Base-by-base conservation (phyloP, 2,113 vertebrate genomes). In the Isichthys henryi region DNA sequence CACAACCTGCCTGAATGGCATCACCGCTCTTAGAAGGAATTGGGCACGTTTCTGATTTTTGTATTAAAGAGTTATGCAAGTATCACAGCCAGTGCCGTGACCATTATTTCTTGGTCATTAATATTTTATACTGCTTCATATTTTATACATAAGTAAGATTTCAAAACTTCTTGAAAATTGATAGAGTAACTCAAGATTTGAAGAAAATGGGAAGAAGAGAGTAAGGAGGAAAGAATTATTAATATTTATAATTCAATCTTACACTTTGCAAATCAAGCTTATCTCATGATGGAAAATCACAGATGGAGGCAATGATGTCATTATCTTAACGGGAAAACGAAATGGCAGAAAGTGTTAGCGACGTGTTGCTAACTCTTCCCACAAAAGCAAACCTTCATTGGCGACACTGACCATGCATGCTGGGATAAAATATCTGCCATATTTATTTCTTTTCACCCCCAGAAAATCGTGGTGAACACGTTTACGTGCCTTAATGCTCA, bases 41-140 rank as follows among this genome's bases (percentile, higher is more conserved):
- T 39, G 39, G 39, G 2, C 39, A 39, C 35, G 17, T 45, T 35
- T 48, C 31, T 21, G 27, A 27, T 13, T 82, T 83, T 53, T 21
- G 80, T 46, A 19, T 84, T 50, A 58, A 31, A 88, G 58, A 87
- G 46, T 53, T 53, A 53, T 52, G 58, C 52, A 3, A 84, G 50
- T 89, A 84, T 89, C 50, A 56, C 87, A 88, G 56, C 31, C 53
- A 62, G 9, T 21, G 74, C 43, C 46, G 80, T 17, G 74, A 85
- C 88, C 53, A 84, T 85, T 49, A 89, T 89, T 83, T 84, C 88
- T 80, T 35, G 23, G 35, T 35, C 62, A 85, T 89, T 89, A 89
- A 84, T 85, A 31, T 89, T 89, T 89, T 35, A 89, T 89, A 35
- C 19, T 46, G 35, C 80, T 35, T 89, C 80, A 89, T 89, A 84